phyloP scores from a whole-genome alignment of 2,888 invertebrate genomes.

The Ennomos fuscantarius region DNA sequence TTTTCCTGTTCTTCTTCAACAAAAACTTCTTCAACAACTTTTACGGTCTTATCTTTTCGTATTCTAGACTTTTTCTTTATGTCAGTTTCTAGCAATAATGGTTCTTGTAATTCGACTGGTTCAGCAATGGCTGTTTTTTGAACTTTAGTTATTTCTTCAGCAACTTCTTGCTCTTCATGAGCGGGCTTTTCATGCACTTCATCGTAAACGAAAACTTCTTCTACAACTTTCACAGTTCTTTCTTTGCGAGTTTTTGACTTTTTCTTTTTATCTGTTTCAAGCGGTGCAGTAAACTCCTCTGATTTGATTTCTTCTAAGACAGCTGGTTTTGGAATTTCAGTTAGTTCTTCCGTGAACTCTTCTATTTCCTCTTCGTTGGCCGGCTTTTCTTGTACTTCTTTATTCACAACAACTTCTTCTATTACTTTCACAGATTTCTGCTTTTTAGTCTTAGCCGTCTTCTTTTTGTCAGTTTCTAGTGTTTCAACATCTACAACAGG shows the following conservation, averaged over 20 bases:
- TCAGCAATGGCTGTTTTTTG: too few species aligned
- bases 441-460: constrained; percentile 15
- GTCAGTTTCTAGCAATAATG: constrained; percentile 40
- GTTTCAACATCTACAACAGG: not conserved
- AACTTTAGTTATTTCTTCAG: too few species aligned
- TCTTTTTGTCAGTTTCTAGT: constrained; percentile 1
- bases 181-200: constrained; percentile 42
- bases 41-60: constrained; percentile 40
- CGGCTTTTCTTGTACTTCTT: constrained; percentile 44
- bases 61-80: constrained; percentile 48
- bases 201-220: constrained; percentile 18
- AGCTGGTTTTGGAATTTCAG: constrained; percentile 53
- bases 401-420: constrained; percentile 16
- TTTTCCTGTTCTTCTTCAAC: constrained; percentile 27
- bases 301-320: constrained; percentile 58
- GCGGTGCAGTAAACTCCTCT: constrained; percentile 73
- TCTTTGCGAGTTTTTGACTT: constrained; percentile 20
- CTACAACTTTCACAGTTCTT: constrained; percentile 17
- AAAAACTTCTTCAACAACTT: constrained; percentile 50
- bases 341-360: constrained; percentile 52
- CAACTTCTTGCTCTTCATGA: constrained; percentile 34
- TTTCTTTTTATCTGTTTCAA: constrained; percentile 56
- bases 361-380: constrained; percentile 59
- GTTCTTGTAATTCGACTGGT: too few species aligned
- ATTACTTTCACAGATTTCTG: constrained; percentile 21